Base-by-base conservation (phyloP, 2,888 invertebrate genomes). In the Cataglyphis cursor region DNA sequence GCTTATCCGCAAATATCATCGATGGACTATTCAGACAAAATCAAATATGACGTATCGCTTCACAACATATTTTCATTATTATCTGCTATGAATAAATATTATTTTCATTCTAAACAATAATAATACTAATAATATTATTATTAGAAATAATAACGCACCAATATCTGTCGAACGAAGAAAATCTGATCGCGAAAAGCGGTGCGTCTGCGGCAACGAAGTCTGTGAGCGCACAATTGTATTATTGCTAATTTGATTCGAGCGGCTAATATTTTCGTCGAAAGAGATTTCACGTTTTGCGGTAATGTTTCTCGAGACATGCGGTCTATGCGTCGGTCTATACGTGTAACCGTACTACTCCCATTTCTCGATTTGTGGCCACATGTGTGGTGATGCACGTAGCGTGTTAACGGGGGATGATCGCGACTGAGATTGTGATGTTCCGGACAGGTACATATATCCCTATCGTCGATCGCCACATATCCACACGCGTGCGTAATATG, bases 261-360 rank as follows among this genome's bases (percentile, higher is more conserved):
- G 76, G 21, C 21, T 28, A 10, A 48, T 21, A 10, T 48, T 62
- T 15, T 31, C 4, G 35, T 21, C 35, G 35, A 62, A 35, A 65
- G 6, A 18, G 28, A 54, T 38, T 24, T 41, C 44, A 15, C 41
- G 41, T 41, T 64, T 64, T 31, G 61, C 48, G 24, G 3, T 61
- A 85, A 88, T 95, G 95, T 95, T 95, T 95, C 95, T 93, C 95
- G 95, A 95, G 96, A 95, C 95, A 95, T 31, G 31, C 31, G 31
- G 31, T 6, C 31, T 95, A 95, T 95, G 95, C 96, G 90, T 91
- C 83, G 70, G 84, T 82, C 82, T 85, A 81, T 62, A 75, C 85
- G 73, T 75, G 85, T 84, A 24, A 41, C 31, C 28, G 18, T 41
- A 35, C 41, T 51, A 75, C 64, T 76, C 62, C 84, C 74, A 81